A percentile compares a stretch with the other conserved stretches of the same genome.
Conservation (phyloP, 2,797 vertebrate genomes). For the Threskiornis aethiopicus region DNA sequence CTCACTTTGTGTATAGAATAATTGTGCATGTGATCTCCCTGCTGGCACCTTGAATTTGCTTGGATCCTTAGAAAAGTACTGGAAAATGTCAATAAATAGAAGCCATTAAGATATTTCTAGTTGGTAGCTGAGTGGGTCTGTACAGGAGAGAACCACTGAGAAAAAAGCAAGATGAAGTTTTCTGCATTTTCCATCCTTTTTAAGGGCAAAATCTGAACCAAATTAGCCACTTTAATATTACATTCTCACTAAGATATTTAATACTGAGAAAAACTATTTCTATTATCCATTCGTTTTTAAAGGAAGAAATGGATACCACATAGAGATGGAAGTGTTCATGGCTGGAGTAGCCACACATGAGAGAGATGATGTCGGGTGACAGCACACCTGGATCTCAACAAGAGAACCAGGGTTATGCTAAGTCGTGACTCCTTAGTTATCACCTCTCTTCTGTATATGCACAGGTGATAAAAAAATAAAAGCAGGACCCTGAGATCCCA, state of each 20-base stretch:
- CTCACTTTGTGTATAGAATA: not conserved
- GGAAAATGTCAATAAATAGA: not conserved
- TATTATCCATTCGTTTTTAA: not conserved
- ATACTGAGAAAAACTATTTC: not conserved
- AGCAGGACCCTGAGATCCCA: not conserved
- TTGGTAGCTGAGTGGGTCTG: not conserved
- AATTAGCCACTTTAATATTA: not conserved
- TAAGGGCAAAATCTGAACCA: not conserved
- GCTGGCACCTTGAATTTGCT: not conserved
- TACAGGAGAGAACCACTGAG: not conserved
- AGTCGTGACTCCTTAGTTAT: not conserved
- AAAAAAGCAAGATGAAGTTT: not conserved
- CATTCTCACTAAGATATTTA: not conserved
- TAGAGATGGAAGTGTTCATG: not conserved
- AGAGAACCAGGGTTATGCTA: not conserved
- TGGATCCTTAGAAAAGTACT: not conserved
- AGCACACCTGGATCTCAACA: rapidly evolving
- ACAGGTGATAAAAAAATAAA: not conserved
- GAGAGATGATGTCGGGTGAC: not conserved
- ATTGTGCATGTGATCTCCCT: not conserved
- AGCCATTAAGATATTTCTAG: not conserved
- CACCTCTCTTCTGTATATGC: not conserved
- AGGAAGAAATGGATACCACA: not conserved
- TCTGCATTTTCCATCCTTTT: not conserved
- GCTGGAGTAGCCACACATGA: rapidly evolving